Conservation (phyloP, 2,888 invertebrate genomes). For the Apocheima hispidaria region DNA sequence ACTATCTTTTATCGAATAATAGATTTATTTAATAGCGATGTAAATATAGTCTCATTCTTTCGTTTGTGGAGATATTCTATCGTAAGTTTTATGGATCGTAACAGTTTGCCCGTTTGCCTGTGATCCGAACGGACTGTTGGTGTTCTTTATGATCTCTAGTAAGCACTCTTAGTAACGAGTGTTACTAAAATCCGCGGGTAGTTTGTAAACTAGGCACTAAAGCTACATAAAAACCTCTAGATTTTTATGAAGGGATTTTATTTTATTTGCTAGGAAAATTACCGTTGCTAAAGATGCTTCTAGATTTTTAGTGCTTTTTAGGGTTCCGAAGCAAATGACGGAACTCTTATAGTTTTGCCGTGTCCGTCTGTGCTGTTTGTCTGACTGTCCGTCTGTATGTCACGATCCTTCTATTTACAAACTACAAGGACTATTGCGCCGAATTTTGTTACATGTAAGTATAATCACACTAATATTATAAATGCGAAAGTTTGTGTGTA, state of each 20-base stretch:
- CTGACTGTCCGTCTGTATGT: too few species aligned
- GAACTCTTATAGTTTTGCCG: too few species aligned
- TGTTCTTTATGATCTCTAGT: constrained; percentile 30
- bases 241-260: constrained; percentile 24
- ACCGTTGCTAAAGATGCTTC: constrained; percentile 8
- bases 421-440: too few species aligned
- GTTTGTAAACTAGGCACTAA: constrained; percentile 26
- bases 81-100: constrained; percentile 29
- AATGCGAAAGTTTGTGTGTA: too few species aligned
- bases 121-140: constrained; percentile 33
- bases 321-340: too few species aligned
- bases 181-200: constrained; percentile 28
- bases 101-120: constrained; percentile 26
- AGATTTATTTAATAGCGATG: constrained; percentile 3
- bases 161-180: constrained; percentile 31
- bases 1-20: neutral
- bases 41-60: neutral
- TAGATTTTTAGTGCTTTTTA: constrained; percentile 16
- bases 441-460: too few species aligned
- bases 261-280: constrained; percentile 20
- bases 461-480: too few species aligned
- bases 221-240: constrained; percentile 22
- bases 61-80: constrained; percentile 19
- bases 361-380: too few species aligned
- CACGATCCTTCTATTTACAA: too few species aligned